These are phyloP conservation scores for Pseudocheirus occidentalis DNA, from an alignment of 2,797 vertebrate species.

Conservation along the genomic window DNA sequence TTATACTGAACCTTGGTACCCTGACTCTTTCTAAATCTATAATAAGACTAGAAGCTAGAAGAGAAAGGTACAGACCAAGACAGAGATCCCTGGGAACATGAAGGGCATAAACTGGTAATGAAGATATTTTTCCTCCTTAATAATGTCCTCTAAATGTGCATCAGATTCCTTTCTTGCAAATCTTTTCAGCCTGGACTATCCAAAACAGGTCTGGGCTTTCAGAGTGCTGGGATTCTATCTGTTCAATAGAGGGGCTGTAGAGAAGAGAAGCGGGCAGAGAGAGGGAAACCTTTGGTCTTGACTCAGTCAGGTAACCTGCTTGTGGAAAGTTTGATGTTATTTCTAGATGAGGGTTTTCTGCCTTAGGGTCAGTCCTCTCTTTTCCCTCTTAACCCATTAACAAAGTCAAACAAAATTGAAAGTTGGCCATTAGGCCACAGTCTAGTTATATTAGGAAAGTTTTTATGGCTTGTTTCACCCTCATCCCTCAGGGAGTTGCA, in stretches of 20 bases:
- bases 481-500: background rate
- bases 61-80: slow-evolving; percentile 9
- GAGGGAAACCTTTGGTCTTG: slow-evolving; percentile 17
- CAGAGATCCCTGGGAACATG: background rate
- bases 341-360: slow-evolving; percentile 50
- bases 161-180: background rate
- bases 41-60: background rate
- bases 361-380: background rate
- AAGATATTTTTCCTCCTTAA: background rate
- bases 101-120: background rate
- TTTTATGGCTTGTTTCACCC: background rate
- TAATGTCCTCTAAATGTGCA: background rate
- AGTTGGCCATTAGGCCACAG: background rate
- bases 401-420: slow-evolving; percentile 38
- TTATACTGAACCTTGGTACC: background rate
- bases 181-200: background rate
- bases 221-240: background rate
- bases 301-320: slow-evolving; percentile 39
- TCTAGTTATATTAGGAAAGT: background rate
- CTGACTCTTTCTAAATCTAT: background rate
- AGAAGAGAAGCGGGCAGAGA: background rate
- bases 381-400: slow-evolving; percentile 53
- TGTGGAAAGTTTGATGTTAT: slow-evolving; percentile 30
- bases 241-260: background rate
- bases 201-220: background rate